Percentiles rank a stretch among this genome's conserved stretches.
Evolutionary conservation across 2,113 vertebrate species (phyloP).

Genomic region (Odontophorus gujanensis): DNA sequence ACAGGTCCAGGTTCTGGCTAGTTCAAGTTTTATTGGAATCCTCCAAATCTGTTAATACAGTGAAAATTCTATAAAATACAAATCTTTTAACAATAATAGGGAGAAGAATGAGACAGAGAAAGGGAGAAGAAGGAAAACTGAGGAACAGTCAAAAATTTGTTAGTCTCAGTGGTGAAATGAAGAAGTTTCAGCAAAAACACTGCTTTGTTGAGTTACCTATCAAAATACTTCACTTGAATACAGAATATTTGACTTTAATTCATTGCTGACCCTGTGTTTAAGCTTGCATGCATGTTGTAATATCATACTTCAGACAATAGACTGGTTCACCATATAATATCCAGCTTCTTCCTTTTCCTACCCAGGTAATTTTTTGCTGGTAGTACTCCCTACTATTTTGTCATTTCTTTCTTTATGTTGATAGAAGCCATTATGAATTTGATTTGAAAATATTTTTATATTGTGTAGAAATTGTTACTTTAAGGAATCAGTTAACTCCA

Average conservation of each 20-base stretch:
- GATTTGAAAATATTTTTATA: neutral
- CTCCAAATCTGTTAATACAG: neutral
- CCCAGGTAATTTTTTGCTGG: neutral
- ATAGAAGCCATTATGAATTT: neutral
- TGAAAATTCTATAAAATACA: neutral
- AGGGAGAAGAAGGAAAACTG: neutral
- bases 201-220: neutral
- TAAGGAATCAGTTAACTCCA: neutral
- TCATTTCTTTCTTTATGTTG: neutral
- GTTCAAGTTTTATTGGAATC: neutral
- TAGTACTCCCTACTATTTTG: neutral
- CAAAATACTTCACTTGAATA: neutral
- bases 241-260: neutral
- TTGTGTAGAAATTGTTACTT: neutral
- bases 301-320: neutral
- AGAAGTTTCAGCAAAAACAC: neutral
- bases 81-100: neutral
- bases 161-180: neutral
- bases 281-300: neutral
- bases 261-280: neutral
- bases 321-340: neutral
- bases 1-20: neutral
- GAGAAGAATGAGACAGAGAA: neutral
- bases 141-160: neutral
- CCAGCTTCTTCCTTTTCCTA: neutral